phyloP scores from a whole-genome alignment of 1,140 invertebrate species.

The Ephestia elutella region DNA sequence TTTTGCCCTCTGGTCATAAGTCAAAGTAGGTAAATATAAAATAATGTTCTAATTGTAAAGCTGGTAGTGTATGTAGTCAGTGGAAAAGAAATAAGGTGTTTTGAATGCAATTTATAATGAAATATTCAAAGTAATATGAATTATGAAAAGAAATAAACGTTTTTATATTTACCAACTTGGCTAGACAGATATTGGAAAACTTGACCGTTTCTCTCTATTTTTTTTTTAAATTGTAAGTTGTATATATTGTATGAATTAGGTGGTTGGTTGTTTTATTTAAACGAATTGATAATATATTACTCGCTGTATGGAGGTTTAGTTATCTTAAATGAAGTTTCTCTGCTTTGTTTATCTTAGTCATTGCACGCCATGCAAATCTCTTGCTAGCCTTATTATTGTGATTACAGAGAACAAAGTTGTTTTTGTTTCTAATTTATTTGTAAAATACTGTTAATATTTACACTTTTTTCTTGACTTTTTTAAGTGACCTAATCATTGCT shows the following conservation, averaged over 20 bases:
- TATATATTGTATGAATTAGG: slow-evolving; percentile 46
- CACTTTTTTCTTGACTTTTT: slow-evolving; percentile 32
- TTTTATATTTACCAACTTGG: not conserved
- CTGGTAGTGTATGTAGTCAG: too few species aligned
- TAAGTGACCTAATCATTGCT: slow-evolving; percentile 22
- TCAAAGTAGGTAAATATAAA: not conserved
- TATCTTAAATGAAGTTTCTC: slow-evolving; percentile 28
- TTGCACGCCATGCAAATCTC: slow-evolving; percentile 12
- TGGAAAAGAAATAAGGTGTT: too few species aligned
- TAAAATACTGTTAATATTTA: slow-evolving; percentile 65
- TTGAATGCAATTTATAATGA: too few species aligned
- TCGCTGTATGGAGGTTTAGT: slow-evolving; percentile 28
- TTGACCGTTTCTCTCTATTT: slow-evolving; percentile 56
- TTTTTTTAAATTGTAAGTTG: slow-evolving; percentile 55
- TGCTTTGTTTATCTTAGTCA: slow-evolving; percentile 31
- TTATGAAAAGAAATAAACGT: not conserved
- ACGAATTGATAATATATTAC: slow-evolving; percentile 59
- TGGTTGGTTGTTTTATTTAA: slow-evolving; percentile 62
- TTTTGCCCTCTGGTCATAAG: slow-evolving; percentile 41
- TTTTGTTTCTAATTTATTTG: slow-evolving; percentile 74
- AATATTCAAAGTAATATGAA: not conserved
- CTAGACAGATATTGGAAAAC: slow-evolving; percentile 19
- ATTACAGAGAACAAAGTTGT: slow-evolving; percentile 69
- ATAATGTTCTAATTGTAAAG: not conserved
- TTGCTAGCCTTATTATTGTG: slow-evolving; percentile 43